phyloP scores from a whole-genome alignment of 2,113 vertebrate genomes.

The Myanophis thanlyinensis region DNA sequence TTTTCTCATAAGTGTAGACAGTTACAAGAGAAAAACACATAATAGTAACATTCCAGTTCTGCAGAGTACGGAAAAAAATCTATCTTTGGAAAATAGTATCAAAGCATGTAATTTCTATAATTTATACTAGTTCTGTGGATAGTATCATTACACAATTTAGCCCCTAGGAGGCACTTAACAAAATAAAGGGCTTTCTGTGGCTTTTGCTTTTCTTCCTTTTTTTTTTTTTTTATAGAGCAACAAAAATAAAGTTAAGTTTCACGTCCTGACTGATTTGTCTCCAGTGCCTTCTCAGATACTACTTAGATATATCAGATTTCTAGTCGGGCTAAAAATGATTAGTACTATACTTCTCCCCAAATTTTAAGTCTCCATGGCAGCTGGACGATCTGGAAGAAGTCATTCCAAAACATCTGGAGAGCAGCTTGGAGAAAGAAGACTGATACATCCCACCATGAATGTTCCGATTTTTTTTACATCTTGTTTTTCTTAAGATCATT shows the following conservation, averaged over 20 bases:
- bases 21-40: background rate
- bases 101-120: constrained; percentile 22
- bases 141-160: background rate
- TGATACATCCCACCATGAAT: constrained; percentile 21
- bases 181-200: background rate
- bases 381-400: background rate
- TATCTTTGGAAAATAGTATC: constrained; percentile 19
- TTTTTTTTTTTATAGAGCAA: background rate
- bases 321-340: background rate
- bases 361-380: background rate
- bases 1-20: background rate
- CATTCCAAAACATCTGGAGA: background rate
- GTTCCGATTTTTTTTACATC: constrained; percentile 43
- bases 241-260: background rate
- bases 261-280: background rate
- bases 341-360: background rate
- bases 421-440: background rate
- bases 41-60: background rate
- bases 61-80: constrained; percentile 13
- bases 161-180: background rate
- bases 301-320: constrained; percentile 10
- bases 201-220: background rate
- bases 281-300: background rate
- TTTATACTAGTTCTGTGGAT: background rate
- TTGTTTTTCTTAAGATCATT: constrained; percentile 61